Evolutionary conservation across 2,888 invertebrate genomes (phyloP), one percentile per base, ranked within the genome.

Genomic region (Agrypnus murinus): DNA sequence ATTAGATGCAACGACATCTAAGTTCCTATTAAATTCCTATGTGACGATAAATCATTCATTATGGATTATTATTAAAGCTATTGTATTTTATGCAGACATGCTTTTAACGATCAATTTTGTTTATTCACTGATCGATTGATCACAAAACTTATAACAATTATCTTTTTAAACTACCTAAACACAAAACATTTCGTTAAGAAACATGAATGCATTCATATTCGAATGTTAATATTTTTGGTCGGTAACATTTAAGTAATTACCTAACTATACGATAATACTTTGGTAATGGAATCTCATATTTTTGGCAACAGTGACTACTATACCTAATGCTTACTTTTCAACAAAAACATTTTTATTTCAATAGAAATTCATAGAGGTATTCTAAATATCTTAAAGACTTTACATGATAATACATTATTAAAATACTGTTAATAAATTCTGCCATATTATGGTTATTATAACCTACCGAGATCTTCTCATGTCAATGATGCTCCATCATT

Each of bases 371-470:
- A 73, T 66, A 53, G 19, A 66, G 32, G 50, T 60, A 57, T 60
- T 55, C 63, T 60, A 70, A 64, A 55, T 65, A 38, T 46, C 25
- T 65, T 65, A 45, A 45, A 57, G 53, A 65, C 57, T 64, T 67
- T 50, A 67, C 40, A 38, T n/a, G 17, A 34, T 66, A 66, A 58
- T 62, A 48, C 53, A 65, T 63, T 64, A 59, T 45, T 62, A 65
- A 65, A 53, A 76, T 78, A 79, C 78, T 77, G 77, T 77, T 70
- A 73, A 73, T 70, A 74, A 73, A 77, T 84, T 84, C 83, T 84
- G 84, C 83, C 84, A 71, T 70, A 68, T 74, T 75, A 79, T 77
- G 84, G 84, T 83, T 84, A 84, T 80, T 84, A 83, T 83, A 83
- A 84, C 83, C 84, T 84, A 83, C 84, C 58, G 63, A 36, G 64